phyloP scores from a whole-genome alignment of 1,140 invertebrate genomes.

The Drosophila dunni region DNA sequence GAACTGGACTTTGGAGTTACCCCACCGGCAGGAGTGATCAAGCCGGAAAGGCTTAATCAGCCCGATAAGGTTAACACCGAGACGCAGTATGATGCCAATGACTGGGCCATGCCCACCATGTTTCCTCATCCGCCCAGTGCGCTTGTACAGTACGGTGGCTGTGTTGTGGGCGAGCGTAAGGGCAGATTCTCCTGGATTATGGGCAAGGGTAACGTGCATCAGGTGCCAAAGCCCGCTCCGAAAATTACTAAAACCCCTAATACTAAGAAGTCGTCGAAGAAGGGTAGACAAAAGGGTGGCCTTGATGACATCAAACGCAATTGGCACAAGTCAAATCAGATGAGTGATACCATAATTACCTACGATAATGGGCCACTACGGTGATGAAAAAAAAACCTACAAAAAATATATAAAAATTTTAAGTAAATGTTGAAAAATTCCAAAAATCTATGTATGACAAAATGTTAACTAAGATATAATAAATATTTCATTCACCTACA shows the following conservation, averaged over 20 bases:
- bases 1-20: constrained; percentile 82
- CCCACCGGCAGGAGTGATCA: constrained; percentile 75
- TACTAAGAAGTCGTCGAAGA: constrained; percentile 5
- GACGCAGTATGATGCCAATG: constrained; percentile 72
- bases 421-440: constrained; percentile 5
- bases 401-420: constrained; percentile 20
- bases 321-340: constrained; percentile 21
- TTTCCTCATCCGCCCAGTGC: constrained; percentile 64
- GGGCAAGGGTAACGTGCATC: constrained; percentile 58
- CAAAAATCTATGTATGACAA: neutral
- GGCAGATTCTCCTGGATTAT: constrained; percentile 48
- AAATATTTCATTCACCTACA: neutral
- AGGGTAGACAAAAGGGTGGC: constrained; percentile 24
- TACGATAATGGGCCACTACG: neutral
- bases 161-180: constrained; percentile 59
- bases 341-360: neutral
- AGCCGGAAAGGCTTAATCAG: constrained; percentile 45
- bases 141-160: constrained; percentile 52
- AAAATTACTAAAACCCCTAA: constrained; percentile 21
- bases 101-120: constrained; percentile 62
- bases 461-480: neutral
- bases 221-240: constrained; percentile 35
- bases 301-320: constrained; percentile 10
- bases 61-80: constrained; percentile 49
- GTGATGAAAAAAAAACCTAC: neutral